Percentiles rank a stretch among this genome's conserved stretches.
Conservation (phyloP, 2,113 vertebrate genomes). For the Passer montanus region DNA sequence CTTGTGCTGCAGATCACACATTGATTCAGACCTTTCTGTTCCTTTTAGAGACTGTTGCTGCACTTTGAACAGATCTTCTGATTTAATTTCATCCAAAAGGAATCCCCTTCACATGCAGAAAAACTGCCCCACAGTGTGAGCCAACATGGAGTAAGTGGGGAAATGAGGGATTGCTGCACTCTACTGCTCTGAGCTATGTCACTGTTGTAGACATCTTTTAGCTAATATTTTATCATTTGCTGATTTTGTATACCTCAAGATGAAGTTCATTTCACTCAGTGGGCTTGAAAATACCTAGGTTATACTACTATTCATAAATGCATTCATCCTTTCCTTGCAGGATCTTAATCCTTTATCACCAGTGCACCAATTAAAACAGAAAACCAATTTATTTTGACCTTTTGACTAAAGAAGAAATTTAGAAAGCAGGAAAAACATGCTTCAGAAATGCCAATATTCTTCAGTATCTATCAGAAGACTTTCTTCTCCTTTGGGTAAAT, state of each 20-base stretch:
- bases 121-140: slow-evolving; percentile 46
- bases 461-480: not conserved
- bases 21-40: slow-evolving; percentile 54
- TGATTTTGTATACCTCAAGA: not conserved
- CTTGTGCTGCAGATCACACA: slow-evolving; percentile 43
- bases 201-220: not conserved
- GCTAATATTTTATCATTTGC: not conserved
- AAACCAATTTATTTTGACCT: not conserved
- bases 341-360: not conserved
- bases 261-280: not conserved
- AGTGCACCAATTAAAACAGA: not conserved
- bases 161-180: slow-evolving; percentile 23
- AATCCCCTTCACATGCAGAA: slow-evolving; percentile 51
- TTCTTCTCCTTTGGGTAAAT: slow-evolving; percentile 5
- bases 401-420: not conserved
- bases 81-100: slow-evolving; percentile 58
- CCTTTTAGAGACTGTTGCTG: slow-evolving; percentile 57
- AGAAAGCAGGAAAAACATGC: not conserved
- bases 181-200: not conserved
- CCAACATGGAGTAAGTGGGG: slow-evolving; percentile 48
- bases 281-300: not conserved
- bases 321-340: not conserved
- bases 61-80: slow-evolving; percentile 56
- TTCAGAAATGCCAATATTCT: not conserved
- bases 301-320: not conserved